Percentiles rank a stretch among this genome's conserved stretches.
phyloP scores from a whole-genome alignment of 2,113 vertebrate species.

The Mus spicilegus region DNA sequence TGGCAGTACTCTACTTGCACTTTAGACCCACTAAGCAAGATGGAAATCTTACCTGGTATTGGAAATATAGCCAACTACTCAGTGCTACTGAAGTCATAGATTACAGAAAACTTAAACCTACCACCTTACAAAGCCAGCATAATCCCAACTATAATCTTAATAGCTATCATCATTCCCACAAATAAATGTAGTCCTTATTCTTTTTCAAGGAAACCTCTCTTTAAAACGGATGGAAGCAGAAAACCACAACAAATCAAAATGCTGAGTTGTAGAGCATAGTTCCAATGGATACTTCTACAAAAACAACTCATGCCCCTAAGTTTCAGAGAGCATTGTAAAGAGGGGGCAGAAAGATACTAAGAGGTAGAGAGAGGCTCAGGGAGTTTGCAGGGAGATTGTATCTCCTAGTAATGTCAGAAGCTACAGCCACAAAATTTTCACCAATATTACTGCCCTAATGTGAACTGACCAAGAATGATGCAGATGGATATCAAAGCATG shows the following conservation, averaged over 20 bases:
- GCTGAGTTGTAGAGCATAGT: not conserved
- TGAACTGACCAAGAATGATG: not conserved
- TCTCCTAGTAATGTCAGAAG: not conserved
- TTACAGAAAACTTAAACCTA: not conserved
- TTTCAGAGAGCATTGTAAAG: not conserved
- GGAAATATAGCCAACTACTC: not conserved
- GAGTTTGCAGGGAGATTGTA: not conserved
- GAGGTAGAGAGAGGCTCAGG: not conserved
- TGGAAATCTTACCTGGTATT: not conserved
- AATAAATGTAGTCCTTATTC: not conserved
- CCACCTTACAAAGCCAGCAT: not conserved
- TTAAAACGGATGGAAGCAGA: not conserved
- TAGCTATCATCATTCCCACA: not conserved
- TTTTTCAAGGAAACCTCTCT: not conserved
- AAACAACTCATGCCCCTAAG: not conserved
- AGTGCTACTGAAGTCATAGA: not conserved
- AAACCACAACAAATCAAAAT: not conserved
- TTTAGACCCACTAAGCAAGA: not conserved
- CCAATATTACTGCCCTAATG: not conserved
- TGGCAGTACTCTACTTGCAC: not conserved
- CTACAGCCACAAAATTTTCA: not conserved
- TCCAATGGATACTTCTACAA: not conserved
- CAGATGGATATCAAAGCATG: not conserved
- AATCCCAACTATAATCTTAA: not conserved
- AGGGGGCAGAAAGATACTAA: not conserved